Evolutionary conservation across 2,113 vertebrate genomes (phyloP).

Genomic region (Herpailurus yagouaroundi): DNA sequence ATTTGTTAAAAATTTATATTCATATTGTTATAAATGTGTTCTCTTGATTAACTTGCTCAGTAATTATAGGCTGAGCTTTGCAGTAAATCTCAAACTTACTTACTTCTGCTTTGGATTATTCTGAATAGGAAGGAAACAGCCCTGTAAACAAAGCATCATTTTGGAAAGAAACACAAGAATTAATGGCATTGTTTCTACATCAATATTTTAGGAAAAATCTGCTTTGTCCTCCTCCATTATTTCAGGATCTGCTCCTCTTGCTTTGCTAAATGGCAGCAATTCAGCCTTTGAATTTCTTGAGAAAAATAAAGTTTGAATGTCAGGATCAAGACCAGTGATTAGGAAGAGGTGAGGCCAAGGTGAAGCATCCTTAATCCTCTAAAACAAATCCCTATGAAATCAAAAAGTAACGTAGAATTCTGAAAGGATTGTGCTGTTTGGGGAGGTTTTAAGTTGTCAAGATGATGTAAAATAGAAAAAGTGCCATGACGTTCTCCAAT

Average conservation of each 20-base stretch:
- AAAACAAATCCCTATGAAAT: constrained; percentile 43
- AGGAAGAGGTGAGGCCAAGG: not conserved
- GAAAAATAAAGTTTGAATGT: constrained; percentile 18
- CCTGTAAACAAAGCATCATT: not conserved
- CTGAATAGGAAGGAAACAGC: not conserved
- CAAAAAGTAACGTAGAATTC: not conserved
- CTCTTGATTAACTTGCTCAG: constrained; percentile 32
- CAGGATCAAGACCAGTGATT: not conserved
- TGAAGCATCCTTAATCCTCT: constrained; percentile 20
- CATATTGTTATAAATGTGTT: not conserved
- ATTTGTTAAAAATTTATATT: not conserved
- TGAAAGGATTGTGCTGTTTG: not conserved
- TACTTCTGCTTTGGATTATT: constrained; percentile 41
- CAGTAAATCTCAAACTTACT: constrained; percentile 31
- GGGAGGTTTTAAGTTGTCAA: constrained; percentile 43
- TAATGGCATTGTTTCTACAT: not conserved
- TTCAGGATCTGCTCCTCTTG: not conserved
- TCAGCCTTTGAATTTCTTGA: constrained; percentile 2
- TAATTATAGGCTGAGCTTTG: constrained; percentile 3
- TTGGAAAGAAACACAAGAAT: not conserved
- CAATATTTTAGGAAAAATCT: not conserved
- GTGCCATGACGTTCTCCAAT: not conserved
- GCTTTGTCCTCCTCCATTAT: not conserved
- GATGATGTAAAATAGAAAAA: constrained; percentile 15
- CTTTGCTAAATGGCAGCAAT: constrained; percentile 32